Base-by-base conservation (phyloP, 2,113 vertebrate species). In the Trachemys scripta region DNA sequence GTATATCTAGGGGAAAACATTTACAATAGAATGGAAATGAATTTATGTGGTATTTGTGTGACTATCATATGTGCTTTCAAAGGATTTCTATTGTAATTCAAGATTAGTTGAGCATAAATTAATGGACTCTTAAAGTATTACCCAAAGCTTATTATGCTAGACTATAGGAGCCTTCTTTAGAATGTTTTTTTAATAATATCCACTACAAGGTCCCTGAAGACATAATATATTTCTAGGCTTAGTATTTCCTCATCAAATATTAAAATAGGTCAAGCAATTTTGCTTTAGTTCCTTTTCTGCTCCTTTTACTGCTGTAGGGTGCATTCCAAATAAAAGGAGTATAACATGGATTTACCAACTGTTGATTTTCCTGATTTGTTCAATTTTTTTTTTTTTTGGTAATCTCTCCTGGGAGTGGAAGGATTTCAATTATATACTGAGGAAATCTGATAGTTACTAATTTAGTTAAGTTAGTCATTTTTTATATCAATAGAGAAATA, bases 81-180 rank as follows among this genome's bases (percentile, higher is more conserved):
- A 90, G 93, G 95, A 92, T 97, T 97, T 95, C 94, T 89, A 89
- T 94, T 97, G 91, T 97, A 97, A 96, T 97, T 97, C 87, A 97
- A 97, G 94, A 95, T 97, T 97, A 97, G 91, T 89, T 97, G 91
- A 97, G 53, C 86, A 94, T 84, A 95, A 96, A 79, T 97, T 97
- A 98, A 98, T 97, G 94, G 96, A 88, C 93, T 97, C 93, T 96
- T 96, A 96, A 95, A 95, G 90, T 96, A 95, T 97, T 97, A 97
- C 27, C 69, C 89, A 97, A 95, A 97, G 97, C 95, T 97, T 97
- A 96, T 97, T 97, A 96, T 65, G 78, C 76, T 79, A 96, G 84
- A 93, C 90, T 95, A 87, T 62, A n/a, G 84, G 35, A 97, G 47
- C 57, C 49, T 94, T 25, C 82, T 91, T 96, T 2, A 93, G 94